Percentiles rank a stretch among this genome's conserved stretches.
Conservation (phyloP, 1,140 invertebrate genomes). For the Palaemon carinicauda region DNA sequence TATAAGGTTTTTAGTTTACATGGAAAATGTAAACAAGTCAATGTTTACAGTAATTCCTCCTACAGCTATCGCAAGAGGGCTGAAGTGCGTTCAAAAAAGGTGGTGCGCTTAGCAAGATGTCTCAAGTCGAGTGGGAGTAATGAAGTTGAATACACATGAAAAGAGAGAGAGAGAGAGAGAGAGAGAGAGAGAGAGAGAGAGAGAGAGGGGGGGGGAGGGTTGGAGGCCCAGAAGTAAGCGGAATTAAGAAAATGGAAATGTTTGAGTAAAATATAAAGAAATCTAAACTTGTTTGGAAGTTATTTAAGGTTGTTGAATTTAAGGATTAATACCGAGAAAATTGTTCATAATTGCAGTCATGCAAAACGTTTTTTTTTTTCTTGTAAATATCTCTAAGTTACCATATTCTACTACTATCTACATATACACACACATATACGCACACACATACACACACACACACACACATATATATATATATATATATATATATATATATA, state of each 20-base stretch:
- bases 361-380: too few species aligned
- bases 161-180: neutral
- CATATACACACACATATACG: slow-evolving; percentile 13
- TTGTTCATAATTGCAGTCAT: too few species aligned
- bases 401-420: neutral
- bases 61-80: too few species aligned
- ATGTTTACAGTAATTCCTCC: too few species aligned
- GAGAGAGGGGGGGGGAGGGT: neutral
- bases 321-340: neutral
- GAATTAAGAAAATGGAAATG: neutral
- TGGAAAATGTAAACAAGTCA: too few species aligned
- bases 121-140: neutral
- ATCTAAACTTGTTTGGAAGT: neutral
- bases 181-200: neutral
- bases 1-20: too few species aligned
- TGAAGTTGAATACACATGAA: neutral
- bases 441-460: slow-evolving; percentile 18
- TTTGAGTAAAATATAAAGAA: too few species aligned
- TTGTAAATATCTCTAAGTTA: too few species aligned
- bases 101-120: too few species aligned
- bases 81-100: too few species aligned
- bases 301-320: neutral
- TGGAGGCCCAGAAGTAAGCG: neutral
- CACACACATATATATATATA: slow-evolving; percentile 2
- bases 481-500: slow-evolving; percentile 14